Evolutionary conservation across 2,113 vertebrate genomes (phyloP).

Genomic region (Nerophis ophidion): DNA sequence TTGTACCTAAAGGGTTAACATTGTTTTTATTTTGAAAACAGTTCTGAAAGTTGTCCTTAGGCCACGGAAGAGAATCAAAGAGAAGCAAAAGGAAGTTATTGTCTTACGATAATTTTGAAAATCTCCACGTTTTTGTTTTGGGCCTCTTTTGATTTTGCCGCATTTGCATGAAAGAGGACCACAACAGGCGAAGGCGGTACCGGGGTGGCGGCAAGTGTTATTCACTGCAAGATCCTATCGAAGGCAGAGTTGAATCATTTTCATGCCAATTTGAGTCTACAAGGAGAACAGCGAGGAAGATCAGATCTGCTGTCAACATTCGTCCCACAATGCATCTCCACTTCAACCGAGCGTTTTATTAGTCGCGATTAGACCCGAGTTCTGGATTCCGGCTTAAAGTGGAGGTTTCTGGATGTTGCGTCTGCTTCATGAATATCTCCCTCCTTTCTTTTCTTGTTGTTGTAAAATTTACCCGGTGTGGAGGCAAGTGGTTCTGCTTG

Average conservation of each 20-base stretch:
- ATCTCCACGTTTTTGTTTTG: too few relatives aligned
- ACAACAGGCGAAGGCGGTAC: background rate
- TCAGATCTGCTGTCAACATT: constrained; percentile 28
- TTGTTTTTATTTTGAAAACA: too few relatives aligned
- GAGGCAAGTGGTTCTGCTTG: constrained; percentile 44
- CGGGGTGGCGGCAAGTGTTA: constrained; percentile 15
- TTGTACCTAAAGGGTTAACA: too few relatives aligned
- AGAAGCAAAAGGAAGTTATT: too few relatives aligned
- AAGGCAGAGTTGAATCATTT: constrained; percentile 38
- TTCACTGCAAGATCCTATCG: constrained; percentile 49
- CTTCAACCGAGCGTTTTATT: constrained; percentile 31
- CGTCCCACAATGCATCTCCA: constrained; percentile 12
- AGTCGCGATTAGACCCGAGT: constrained; percentile 19
- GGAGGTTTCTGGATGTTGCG: constrained; percentile 29
- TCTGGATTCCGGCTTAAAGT: constrained; percentile 19
- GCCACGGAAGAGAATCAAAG: too few relatives aligned
- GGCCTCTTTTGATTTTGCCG: constrained; percentile 22
- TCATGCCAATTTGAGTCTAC: constrained; percentile 24
- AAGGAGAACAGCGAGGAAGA: constrained; percentile 5
- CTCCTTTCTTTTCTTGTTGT: constrained; percentile 25
- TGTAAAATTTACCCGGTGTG: constrained; percentile 41
- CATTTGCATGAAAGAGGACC: constrained; percentile 28
- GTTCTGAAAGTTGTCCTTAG: too few relatives aligned
- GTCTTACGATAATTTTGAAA: too few relatives aligned
- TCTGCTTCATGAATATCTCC: constrained; percentile 47